Evolutionary conservation across 2,888 invertebrate genomes (phyloP).

Genomic region (Lochmaea capreae): DNA sequence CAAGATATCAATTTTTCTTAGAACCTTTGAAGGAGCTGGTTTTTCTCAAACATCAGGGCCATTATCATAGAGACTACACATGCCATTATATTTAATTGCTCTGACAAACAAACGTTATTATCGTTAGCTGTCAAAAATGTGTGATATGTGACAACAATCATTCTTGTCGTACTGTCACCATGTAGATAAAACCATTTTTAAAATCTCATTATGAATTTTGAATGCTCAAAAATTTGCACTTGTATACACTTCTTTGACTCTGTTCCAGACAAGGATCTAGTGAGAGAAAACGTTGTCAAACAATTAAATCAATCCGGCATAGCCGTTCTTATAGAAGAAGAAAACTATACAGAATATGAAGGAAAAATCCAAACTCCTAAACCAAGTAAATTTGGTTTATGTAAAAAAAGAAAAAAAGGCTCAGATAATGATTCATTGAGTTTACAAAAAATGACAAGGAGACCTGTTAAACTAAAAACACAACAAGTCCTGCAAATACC

Average conservation of each 20-base stretch:
- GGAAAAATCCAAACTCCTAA: background rate
- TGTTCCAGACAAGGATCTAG: slow-evolving; percentile 20
- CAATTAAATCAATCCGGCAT: slow-evolving; percentile 8
- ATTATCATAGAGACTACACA: too few relatives aligned
- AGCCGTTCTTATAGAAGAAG: slow-evolving; percentile 7
- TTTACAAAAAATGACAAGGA: slow-evolving; percentile 13
- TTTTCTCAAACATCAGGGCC: background rate
- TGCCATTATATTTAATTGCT: too few relatives aligned
- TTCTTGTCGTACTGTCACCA: background rate
- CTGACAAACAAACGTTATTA: too few relatives aligned
- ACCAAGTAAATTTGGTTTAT: slow-evolving; percentile 1
- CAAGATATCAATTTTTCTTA: too few relatives aligned
- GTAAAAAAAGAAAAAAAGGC: slow-evolving; percentile 8
- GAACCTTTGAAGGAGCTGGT: background rate
- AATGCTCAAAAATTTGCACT: slow-evolving; percentile 34
- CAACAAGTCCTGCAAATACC: slow-evolving; percentile 78
- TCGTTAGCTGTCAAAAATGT: background rate
- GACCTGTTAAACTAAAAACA: slow-evolving; percentile 71
- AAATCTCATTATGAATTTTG: slow-evolving; percentile 24
- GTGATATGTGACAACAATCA: background rate
- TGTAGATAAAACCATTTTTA: background rate
- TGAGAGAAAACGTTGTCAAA: slow-evolving; percentile 27
- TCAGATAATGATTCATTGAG: slow-evolving; percentile 11
- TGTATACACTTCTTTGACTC: slow-evolving; percentile 28
- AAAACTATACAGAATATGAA: background rate